Evolutionary conservation across 35 echinoderm and acorn worm genomes (phyloP).

Genomic region (Apostichopus californicus): DNA sequence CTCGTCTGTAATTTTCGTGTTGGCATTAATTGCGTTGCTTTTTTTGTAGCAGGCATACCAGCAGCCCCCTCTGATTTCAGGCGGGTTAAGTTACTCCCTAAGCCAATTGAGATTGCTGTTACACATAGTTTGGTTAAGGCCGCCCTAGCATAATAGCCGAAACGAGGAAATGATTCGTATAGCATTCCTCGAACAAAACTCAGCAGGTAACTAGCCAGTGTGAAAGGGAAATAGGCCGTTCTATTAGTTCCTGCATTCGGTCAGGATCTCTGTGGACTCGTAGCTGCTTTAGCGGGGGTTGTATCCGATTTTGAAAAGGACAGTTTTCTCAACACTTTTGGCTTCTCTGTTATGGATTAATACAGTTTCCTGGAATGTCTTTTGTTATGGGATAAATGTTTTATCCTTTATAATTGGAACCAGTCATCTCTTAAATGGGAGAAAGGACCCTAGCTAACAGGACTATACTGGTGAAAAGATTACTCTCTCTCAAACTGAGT

Average conservation of each 20-base stretch:
- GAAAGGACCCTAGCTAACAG: conserved; percentile 42
- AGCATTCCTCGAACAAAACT: not conserved
- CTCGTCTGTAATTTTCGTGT: not conserved
- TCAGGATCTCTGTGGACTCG: no score
- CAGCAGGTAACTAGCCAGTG: not conserved
- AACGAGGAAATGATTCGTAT: conserved; percentile 25
- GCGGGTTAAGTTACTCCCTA: conserved; percentile 26
- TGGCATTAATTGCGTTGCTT: not conserved
- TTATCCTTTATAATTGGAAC: not conserved
- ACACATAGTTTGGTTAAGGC: conserved; percentile 7
- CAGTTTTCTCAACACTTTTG: no score
- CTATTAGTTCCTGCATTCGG: conserved; percentile 21
- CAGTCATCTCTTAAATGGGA: conserved; percentile 19
- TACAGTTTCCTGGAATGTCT: no score
- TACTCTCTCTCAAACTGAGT: conserved; percentile 35
- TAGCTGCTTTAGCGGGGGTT: no score
- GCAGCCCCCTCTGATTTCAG: conserved; percentile 2
- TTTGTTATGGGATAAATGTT: no score
- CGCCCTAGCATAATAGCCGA: no score
- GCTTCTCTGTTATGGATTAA: no score
- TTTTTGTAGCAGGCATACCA: not conserved
- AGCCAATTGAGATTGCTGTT: not conserved
- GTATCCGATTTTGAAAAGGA: no score
- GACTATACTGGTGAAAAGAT: conserved; percentile 43
- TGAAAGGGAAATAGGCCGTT: conserved; percentile 19